These are phyloP conservation scores for Varanus salvator DNA, from an alignment of 2,113 vertebrate species.

Conservation along the genomic window DNA sequence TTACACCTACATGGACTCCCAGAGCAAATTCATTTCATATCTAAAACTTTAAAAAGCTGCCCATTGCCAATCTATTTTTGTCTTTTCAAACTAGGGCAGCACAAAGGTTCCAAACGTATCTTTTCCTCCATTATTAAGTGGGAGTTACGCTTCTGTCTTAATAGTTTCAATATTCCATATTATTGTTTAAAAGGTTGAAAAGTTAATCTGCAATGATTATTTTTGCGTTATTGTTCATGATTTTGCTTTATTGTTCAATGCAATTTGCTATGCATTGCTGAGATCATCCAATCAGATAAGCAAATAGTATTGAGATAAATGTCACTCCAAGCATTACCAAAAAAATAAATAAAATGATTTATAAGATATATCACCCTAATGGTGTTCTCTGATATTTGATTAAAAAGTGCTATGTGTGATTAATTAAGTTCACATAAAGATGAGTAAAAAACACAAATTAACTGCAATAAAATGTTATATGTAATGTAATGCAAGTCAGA, in stretches of 20 bases:
- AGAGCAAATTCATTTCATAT: neutral
- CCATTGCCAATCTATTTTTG: neutral
- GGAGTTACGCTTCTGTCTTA: neutral
- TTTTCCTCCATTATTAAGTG: neutral
- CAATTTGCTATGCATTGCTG: neutral
- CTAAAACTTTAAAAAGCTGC: neutral
- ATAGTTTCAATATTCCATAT: conserved; percentile 5
- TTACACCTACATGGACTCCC: neutral
- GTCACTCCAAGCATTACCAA: neutral
- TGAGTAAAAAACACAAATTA: conserved; percentile 35
- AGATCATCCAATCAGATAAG: conserved; percentile 9
- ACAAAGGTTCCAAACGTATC: neutral
- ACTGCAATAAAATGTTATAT: conserved; percentile 13
- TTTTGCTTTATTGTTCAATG: neutral
- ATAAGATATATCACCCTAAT: no score
- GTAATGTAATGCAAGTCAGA: no score
- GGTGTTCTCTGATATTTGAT: neutral
- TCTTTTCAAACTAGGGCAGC: neutral
- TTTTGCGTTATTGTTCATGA: neutral
- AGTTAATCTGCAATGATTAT: conserved; percentile 1
- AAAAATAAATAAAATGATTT: neutral
- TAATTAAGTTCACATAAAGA: conserved; percentile 33
- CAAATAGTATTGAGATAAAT: neutral
- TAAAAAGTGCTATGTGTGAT: conserved; percentile 36
- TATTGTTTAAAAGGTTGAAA: neutral